Conservation (phyloP, 2,888 invertebrate species). For the Sialis fuliginosa region DNA sequence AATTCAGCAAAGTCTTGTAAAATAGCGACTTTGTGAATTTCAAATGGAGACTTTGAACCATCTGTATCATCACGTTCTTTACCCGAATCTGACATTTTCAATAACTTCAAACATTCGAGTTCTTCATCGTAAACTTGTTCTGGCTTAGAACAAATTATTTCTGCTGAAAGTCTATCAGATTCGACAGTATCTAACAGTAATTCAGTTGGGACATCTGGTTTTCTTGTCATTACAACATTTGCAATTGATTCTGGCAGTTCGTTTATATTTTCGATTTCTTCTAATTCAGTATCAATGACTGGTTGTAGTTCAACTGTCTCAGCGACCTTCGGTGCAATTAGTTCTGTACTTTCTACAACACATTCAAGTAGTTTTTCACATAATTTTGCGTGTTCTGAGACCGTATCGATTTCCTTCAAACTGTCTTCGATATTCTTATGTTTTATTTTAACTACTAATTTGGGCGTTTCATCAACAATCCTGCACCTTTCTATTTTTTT, state of each 20-base stretch:
- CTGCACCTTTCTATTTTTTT: conserved; percentile 20
- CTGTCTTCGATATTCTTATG: conserved; percentile 7
- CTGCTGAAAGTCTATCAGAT: conserved; percentile 18
- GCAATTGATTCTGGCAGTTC: conserved; percentile 18
- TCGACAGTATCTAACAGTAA: conserved; percentile 17
- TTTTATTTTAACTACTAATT: not conserved
- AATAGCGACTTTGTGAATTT: conserved; percentile 20
- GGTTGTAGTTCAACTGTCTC: not conserved
- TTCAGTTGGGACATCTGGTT: conserved; percentile 10
- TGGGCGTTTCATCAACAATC: not conserved
- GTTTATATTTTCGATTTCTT: conserved; percentile 12
- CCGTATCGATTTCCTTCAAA: conserved; percentile 24
- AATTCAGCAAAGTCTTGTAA: conserved; percentile 22
- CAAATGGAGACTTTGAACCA: conserved; percentile 11
- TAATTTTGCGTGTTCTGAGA: conserved; percentile 28
- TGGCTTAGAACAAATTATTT: conserved; percentile 21
- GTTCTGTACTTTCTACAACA: conserved; percentile 20
- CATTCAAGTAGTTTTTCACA: conserved; percentile 29
- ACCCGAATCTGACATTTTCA: not conserved
- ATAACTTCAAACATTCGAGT: conserved; percentile 8
- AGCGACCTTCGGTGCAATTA: conserved; percentile 11
- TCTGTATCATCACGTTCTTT: not conserved
- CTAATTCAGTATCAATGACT: conserved; percentile 13
- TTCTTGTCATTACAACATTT: conserved; percentile 19
- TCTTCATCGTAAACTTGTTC: conserved; percentile 17